Base-by-base conservation (phyloP, 2,797 vertebrate genomes). In the Diplodus puntazzo region DNA sequence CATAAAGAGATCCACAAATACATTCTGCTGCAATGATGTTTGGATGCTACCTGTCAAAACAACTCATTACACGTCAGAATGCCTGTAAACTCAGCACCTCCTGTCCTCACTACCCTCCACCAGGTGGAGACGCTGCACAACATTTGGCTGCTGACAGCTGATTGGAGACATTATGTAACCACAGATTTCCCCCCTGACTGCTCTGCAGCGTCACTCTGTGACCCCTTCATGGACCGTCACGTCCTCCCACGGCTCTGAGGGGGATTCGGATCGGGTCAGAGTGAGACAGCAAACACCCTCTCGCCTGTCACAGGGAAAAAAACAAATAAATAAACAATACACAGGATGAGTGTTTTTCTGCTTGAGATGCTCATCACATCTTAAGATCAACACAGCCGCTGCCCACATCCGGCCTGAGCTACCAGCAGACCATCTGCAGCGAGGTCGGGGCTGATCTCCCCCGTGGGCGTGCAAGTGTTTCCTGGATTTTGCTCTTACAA, bases 201-300 rank as follows among this genome's bases (percentile, higher is more conserved):
- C 76, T 80, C 30, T 75, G 74, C 83, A 77, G 48, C 78, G 77
- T 83, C 82, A 77, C 77, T 61, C n/a, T 61, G 18, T 89, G 85
- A 85, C 85, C 87, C 72, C 69, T 30, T 46, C 43, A 0, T 1
- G 69, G 66, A 11, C 79, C 0, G 59, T 42, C 80, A 68, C 71
- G 1, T 75, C 78, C 75, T 50, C 42, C 8, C 3, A 1, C 11
- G 27, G 55, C 69, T 72, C 73, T 5, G 13, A 39, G 59, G 53
- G 61, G 58, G 54, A 57, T 69, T 57, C 21, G 8, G 23, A 42
- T 69, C 73, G 25, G 39, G 64, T 79, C 80, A 75, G 52, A 21
- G 5, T 1, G 52, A 72, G 63, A 72, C 68, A 21, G 58, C 21
- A 62, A 46, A 63, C 4, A 42, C 25, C 67, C 43, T 5, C 1